These are phyloP conservation scores for Florisuga fusca DNA, from an alignment of 2,797 vertebrate species.

Conservation along the genomic window DNA sequence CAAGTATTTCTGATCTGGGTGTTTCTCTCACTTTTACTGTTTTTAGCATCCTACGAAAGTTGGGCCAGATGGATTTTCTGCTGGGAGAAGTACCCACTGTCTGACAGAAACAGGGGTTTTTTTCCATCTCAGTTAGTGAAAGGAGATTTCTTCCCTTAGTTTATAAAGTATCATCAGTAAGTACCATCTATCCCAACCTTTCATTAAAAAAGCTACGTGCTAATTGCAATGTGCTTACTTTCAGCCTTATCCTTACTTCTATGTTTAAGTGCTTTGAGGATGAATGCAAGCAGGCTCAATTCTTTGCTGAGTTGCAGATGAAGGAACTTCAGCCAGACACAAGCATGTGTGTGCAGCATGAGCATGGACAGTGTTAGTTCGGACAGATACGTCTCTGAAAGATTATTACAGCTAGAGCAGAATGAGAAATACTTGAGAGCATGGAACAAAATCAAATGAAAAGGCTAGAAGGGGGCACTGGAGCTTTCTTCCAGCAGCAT, in stretches of 20 bases:
- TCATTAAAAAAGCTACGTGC: background rate
- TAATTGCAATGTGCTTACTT: background rate
- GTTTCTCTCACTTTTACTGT: constrained; percentile 20
- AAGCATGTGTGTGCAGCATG: background rate
- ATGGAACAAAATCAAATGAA: constrained; percentile 8
- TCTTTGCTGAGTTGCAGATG: background rate
- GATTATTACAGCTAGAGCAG: background rate
- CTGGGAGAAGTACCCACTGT: background rate
- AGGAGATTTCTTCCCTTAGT: background rate
- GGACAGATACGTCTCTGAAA: background rate
- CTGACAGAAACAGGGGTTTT: background rate
- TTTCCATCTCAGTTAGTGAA: background rate
- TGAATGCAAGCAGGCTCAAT: background rate
- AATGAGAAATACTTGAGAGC: background rate
- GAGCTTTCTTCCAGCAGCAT: background rate
- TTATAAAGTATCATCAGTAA: background rate
- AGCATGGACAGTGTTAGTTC: background rate
- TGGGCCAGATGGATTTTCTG: constrained; percentile 37
- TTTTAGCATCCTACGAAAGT: constrained; percentile 39
- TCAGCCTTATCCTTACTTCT: constrained; percentile 17
- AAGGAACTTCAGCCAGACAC: background rate
- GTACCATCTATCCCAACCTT: background rate
- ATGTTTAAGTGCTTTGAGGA: constrained; percentile 15
- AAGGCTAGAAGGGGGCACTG: background rate
- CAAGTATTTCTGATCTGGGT: constrained; percentile 6